Base-by-base conservation (phyloP, 2,113 vertebrate species). In the Monopterus albus region DNA sequence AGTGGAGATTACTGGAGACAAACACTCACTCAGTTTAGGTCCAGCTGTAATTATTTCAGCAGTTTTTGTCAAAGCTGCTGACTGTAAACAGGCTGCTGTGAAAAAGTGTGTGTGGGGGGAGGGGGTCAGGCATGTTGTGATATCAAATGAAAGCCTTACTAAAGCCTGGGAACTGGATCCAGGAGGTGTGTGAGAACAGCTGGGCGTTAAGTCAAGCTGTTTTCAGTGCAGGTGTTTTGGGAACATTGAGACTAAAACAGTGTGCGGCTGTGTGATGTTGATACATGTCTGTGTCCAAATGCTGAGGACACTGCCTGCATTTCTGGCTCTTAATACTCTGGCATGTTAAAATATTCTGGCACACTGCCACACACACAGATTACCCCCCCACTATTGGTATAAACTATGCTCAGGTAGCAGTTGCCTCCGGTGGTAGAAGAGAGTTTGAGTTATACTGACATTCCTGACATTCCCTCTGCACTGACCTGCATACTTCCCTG, bases 11-110 rank as follows among this genome's bases (percentile, higher is more conserved):
- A 77, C 76, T 31, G 73, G 42, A 82, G 74, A 88, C 85, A 90
- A 84, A 88, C 85, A 87, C 79, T 81, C 49, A 40, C 63, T 35
- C 57, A 72, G 69, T 83, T 89, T 46, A 62, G 79, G 80, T 76
- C 75, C 87, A 78, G 86, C 85, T 88, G 78, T 91, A 91, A 91
- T 90, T 89, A 91, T 89, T 93, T 91, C 89, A 55, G 63, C 88
- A 90, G 88, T 87, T 83, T 91, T 92, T 92, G 89, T 92, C 80
- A 86, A 85, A 80, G 75, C 79, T 4, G 38, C 68, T 75, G 88
- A 90, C 88, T 86, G 80, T 89, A 91, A 92, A 92, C 87, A 91
- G 82, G 78, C 79, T 57, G 86, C 62, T 20, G 62, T 87, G 78
- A 83, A 88, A 88, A 83, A 86, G 23, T n/a, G n/a, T n/a, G n/a